Evolutionary conservation across 1,140 invertebrate genomes (phyloP).

Genomic region (Drosophila quadrilineata): DNA sequence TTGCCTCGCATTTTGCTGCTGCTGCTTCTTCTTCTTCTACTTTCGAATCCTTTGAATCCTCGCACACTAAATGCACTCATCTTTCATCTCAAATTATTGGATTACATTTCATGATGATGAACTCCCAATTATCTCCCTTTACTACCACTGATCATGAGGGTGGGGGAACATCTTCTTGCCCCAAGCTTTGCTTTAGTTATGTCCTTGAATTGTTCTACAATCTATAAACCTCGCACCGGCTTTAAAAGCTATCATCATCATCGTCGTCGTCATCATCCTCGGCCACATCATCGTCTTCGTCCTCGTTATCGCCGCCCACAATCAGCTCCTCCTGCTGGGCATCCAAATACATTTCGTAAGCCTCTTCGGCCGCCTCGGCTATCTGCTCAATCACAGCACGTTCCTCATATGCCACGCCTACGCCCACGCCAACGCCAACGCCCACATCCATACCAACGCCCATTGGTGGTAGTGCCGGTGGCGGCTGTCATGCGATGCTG

Average conservation of each 20-base stretch:
- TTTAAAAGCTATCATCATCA: constrained; percentile 72
- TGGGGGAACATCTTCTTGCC: constrained; percentile 20
- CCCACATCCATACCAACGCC: constrained; percentile 2
- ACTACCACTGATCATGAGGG: too few species aligned
- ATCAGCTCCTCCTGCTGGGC: constrained; percentile 49
- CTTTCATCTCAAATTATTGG: constrained; percentile 18
- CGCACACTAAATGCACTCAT: constrained; percentile 50
- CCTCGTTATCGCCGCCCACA: constrained; percentile 40
- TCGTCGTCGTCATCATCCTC: constrained; percentile 4
- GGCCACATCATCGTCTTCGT: constrained; percentile 16
- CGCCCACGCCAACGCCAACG: constrained; percentile 1
- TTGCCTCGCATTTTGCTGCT: constrained; percentile 15
- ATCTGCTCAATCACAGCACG: constrained; percentile 55
- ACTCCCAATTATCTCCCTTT: background rate
- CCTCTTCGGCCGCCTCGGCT: constrained; percentile 68
- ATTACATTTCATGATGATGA: constrained; percentile 11
- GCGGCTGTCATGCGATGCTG: constrained; percentile 58
- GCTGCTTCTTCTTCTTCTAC: too few species aligned
- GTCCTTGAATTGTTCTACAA: constrained; percentile 56
- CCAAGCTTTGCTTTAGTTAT: constrained; percentile 52
- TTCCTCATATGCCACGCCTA: constrained; percentile 50
- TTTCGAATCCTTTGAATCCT: too few species aligned
- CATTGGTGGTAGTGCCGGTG: background rate
- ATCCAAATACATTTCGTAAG: constrained; percentile 51
- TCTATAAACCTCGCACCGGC: constrained; percentile 29